phyloP scores from a whole-genome alignment of 2,888 invertebrate genomes.

The Gnatocerus cornutus region DNA sequence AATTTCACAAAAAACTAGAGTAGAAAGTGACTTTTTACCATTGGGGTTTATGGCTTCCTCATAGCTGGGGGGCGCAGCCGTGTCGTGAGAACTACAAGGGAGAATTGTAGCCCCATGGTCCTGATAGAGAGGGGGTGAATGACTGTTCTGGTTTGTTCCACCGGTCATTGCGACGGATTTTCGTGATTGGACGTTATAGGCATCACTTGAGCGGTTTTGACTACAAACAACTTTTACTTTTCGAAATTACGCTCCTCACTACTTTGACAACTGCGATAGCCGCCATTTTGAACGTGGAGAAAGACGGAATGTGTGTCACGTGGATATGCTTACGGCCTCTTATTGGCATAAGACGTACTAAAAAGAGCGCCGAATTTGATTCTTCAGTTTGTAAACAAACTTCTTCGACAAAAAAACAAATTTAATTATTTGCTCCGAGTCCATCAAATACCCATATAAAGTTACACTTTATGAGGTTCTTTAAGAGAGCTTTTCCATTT shows the following conservation, averaged over 20 bases:
- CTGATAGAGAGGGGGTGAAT: slow-evolving; percentile 57
- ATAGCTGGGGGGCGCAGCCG: slow-evolving; percentile 75
- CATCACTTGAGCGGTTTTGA: slow-evolving; percentile 40
- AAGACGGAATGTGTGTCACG: slow-evolving; percentile 1
- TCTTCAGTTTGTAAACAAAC: too few species aligned
- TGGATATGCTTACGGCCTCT: neutral
- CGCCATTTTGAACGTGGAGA: slow-evolving; percentile 34
- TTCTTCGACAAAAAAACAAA: too few species aligned
- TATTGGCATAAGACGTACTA: neutral
- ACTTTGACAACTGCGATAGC: slow-evolving; percentile 25
- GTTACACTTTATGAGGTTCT: too few species aligned
- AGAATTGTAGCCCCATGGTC: slow-evolving; percentile 55
- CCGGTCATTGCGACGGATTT: slow-evolving; percentile 55
- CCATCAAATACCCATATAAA: too few species aligned
- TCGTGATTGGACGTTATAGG: slow-evolving; percentile 35
- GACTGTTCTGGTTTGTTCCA: slow-evolving; percentile 53
- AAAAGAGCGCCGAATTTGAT: neutral
- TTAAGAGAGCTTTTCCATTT: too few species aligned
- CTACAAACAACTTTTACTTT: slow-evolving; percentile 44
- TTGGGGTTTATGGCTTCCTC: slow-evolving; percentile 78
- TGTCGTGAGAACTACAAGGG: slow-evolving; percentile 53
- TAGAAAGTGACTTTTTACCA: slow-evolving; percentile 67
- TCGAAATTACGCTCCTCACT: slow-evolving; percentile 44
- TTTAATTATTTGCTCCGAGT: too few species aligned
- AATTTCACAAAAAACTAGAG: slow-evolving; percentile 13